Evolutionary conservation across 2,113 vertebrate genomes (phyloP), one percentile per base, ranked within the genome.

Genomic region (Axis porcinus): DNA sequence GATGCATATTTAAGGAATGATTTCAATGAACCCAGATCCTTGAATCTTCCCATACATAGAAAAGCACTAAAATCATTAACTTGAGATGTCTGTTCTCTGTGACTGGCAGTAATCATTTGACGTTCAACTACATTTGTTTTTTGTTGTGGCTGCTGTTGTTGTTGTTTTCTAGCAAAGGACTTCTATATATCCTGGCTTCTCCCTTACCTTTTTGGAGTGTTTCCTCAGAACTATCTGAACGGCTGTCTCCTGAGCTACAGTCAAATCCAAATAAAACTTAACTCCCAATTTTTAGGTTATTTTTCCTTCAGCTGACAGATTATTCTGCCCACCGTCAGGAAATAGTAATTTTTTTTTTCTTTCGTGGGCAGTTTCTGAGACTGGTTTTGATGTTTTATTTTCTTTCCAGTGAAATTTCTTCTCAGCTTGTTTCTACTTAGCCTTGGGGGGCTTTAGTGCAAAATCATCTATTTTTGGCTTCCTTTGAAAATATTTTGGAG

Each of bases 401-500:
- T 91, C n/a, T 81, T 89, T n/a, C 54, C 47, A 78, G 12, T 91
- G 55, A 86, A 87, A 91, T 27, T 88, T 95, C 25, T 36, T 52
- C 25, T 62, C 27, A 36, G 27, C 23, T 95, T 92, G 10, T 40
- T 64, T 76, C 28, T 83, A 60, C 13, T 67, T 55, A 93, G 16
- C 21, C 9, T 70, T 3, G 45, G 25, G n/a, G 21, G 7, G 2
- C 25, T 36, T 91, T 28, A 10, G 3, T 36, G 50, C 8, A 93
- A 93, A 92, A 40, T 64, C 19, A 45, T 17, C 23, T 87, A 57
- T 57, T 81, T 96, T 74, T 40, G 14, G 2, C 21, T 97, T 45
- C 36, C 19, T 95, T 89, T 91, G 12, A 88, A 86, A 86, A 58
- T 83, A 87, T 92, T 94, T 97, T 81, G 11, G 40, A 94, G 45